Evolutionary conservation across 2,888 invertebrate species (phyloP).

Genomic region (Gastrophysa polygoni): DNA sequence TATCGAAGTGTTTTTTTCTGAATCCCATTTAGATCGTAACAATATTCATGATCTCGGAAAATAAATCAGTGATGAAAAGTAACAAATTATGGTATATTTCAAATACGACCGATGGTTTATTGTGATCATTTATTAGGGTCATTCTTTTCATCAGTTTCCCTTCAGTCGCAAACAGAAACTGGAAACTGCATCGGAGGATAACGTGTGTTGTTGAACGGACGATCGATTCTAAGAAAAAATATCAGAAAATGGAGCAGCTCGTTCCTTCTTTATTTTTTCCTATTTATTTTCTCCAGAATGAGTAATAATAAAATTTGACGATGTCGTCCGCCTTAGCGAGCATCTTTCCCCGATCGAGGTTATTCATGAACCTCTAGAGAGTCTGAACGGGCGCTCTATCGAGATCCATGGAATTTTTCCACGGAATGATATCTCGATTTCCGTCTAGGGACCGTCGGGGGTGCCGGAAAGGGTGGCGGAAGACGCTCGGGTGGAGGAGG

Average conservation of each 20-base stretch:
- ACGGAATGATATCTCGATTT: conserved; percentile 37
- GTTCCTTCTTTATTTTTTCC: conserved; percentile 6
- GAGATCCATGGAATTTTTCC: conserved; percentile 32
- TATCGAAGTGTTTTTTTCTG: too few species aligned
- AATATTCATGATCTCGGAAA: too few species aligned
- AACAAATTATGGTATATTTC: too few species aligned
- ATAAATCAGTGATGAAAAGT: too few species aligned
- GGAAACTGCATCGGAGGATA: too few species aligned
- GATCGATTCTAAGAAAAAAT: not conserved
- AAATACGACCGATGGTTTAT: too few species aligned
- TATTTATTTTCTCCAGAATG: conserved; percentile 23
- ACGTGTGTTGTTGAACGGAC: too few species aligned
- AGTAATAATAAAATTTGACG: conserved; percentile 39
- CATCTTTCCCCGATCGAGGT: conserved; percentile 18
- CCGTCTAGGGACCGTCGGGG: conserved; percentile 14
- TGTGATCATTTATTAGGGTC: too few species aligned
- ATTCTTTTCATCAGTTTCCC: too few species aligned
- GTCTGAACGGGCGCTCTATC: conserved; percentile 20
- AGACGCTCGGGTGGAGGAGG: not conserved
- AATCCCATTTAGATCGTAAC: too few species aligned
- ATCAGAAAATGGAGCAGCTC: conserved; percentile 1
- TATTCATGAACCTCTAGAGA: conserved; percentile 37
- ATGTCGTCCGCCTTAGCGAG: conserved; percentile 28
- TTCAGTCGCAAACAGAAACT: too few species aligned
- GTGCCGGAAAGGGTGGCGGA: not conserved